A percentile compares a stretch with the other conserved stretches of the same genome.
Evolutionary conservation across 2,797 vertebrate genomes (phyloP).

Genomic region (Lagocephalus sceleratus): DNA sequence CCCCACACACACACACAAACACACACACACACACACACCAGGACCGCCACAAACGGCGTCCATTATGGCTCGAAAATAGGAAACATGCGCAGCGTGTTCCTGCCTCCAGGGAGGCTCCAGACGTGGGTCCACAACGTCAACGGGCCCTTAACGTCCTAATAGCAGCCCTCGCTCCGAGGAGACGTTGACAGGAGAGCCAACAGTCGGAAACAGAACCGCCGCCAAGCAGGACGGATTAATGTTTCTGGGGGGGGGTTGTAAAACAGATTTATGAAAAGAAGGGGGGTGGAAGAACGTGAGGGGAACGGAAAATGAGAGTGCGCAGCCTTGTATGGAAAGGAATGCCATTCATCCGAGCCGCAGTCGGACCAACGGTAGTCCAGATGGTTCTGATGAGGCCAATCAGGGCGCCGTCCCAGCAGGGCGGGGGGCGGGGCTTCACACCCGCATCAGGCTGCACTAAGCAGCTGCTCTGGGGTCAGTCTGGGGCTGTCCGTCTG

Average conservation of each 20-base stretch:
- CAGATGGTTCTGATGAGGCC: slow-evolving; percentile 68
- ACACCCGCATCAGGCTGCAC: slow-evolving; percentile 27
- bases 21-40: slow-evolving; percentile 29
- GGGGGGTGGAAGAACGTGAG: slow-evolving; percentile 14
- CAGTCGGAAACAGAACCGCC: slow-evolving; percentile 27
- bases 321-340: slow-evolving; percentile 64
- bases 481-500: not conserved
- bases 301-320: slow-evolving; percentile 40
- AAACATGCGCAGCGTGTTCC: slow-evolving; percentile 58
- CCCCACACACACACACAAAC: slow-evolving; percentile 32
- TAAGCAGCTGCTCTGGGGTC: slow-evolving; percentile 41
- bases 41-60: slow-evolving; percentile 44
- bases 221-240: slow-evolving; percentile 43
- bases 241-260: slow-evolving; percentile 24
- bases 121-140: slow-evolving; percentile 22
- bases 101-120: slow-evolving; percentile 25
- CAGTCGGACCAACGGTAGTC: slow-evolving; percentile 47
- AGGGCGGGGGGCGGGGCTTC: slow-evolving; percentile 43
- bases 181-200: slow-evolving; percentile 28
- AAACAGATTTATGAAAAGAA: slow-evolving; percentile 50
- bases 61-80: slow-evolving; percentile 58
- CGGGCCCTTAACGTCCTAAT: slow-evolving; percentile 32
- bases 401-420: slow-evolving; percentile 46
- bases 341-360: slow-evolving; percentile 63
- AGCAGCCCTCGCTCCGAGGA: slow-evolving; percentile 23